phyloP scores from a whole-genome alignment of 2,888 invertebrate genomes.

The Rotaria socialis region DNA sequence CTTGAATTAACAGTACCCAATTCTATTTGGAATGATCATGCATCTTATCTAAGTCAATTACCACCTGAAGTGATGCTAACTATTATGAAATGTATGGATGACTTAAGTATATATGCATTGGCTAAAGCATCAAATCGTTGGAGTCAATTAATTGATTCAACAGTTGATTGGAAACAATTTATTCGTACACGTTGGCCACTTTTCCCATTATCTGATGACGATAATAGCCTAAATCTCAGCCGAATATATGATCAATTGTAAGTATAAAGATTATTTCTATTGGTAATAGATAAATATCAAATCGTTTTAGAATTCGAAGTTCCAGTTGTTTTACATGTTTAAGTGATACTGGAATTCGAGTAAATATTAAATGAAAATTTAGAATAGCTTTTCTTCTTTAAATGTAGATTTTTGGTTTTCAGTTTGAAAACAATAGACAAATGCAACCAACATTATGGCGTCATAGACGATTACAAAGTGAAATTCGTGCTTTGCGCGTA shows the following conservation, averaged over 20 bases:
- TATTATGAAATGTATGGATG: conserved; percentile 29
- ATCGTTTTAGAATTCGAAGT: conserved; percentile 68
- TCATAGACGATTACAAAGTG: conserved; percentile 72
- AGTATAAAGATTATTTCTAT: conserved; percentile 49
- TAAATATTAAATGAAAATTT: conserved; percentile 48
- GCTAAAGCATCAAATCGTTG: conserved; percentile 65
- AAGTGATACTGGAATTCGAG: conserved; percentile 74
- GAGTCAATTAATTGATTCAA: conserved; percentile 74
- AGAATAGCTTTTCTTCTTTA: background rate
- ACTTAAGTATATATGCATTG: conserved; percentile 21
- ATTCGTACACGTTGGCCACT: conserved; percentile 78
- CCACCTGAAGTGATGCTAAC: conserved; percentile 11
- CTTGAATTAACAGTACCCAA: conserved; percentile 10
- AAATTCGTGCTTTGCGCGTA: conserved; percentile 56
- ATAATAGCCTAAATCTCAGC: conserved; percentile 70
- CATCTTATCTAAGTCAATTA: background rate
- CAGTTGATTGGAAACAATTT: conserved; percentile 77
- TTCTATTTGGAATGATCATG: background rate
- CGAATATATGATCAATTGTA: conserved; percentile 67
- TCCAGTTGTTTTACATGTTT: conserved; percentile 81
- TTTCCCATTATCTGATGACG: conserved; percentile 70
- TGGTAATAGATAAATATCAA: too few relatives aligned
- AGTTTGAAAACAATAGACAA: conserved; percentile 48
- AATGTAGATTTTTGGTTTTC: conserved; percentile 25
- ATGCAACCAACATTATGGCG: conserved; percentile 71